Evolutionary conservation across 2,113 vertebrate genomes (phyloP).

Genomic region (Chaetura pelagica): DNA sequence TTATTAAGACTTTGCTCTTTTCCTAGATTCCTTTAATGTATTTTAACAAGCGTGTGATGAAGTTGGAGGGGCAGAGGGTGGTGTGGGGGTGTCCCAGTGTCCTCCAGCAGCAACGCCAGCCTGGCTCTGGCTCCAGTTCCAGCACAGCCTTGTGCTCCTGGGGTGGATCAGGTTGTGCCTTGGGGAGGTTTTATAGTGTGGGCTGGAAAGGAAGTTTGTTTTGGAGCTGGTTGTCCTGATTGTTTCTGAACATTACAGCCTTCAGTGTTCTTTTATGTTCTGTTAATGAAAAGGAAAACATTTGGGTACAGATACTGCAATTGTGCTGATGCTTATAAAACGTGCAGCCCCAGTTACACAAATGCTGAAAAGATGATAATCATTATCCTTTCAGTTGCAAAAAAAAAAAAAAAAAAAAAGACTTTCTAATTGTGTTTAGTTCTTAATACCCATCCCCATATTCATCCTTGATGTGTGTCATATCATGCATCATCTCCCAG

Average conservation of each 20-base stretch:
- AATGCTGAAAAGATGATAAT: not conserved
- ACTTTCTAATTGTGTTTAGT: not conserved
- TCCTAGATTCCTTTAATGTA: not conserved
- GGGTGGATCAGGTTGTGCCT: accelerated
- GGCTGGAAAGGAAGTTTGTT: not conserved
- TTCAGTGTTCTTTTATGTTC: not conserved
- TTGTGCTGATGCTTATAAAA: not conserved
- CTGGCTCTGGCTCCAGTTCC: not conserved
- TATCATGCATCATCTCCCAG: not conserved
- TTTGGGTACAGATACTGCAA: not conserved
- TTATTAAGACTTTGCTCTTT: not conserved
- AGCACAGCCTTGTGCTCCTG: not conserved
- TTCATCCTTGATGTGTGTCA: not conserved
- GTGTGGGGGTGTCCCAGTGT: not conserved
- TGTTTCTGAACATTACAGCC: not conserved
- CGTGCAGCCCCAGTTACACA: not conserved
- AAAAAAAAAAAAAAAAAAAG: not conserved
- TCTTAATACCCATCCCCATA: not conserved
- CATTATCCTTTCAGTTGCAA: not conserved
- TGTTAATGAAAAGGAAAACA: not conserved
- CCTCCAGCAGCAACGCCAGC: not conserved
- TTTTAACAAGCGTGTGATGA: not conserved
- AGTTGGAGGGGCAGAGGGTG: not conserved
- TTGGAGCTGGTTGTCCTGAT: not conserved
- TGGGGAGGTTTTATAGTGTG: too few species aligned